These are phyloP conservation scores for Gila orcuttii DNA, from an alignment of 2,113 vertebrate species.

Conservation along the genomic window DNA sequence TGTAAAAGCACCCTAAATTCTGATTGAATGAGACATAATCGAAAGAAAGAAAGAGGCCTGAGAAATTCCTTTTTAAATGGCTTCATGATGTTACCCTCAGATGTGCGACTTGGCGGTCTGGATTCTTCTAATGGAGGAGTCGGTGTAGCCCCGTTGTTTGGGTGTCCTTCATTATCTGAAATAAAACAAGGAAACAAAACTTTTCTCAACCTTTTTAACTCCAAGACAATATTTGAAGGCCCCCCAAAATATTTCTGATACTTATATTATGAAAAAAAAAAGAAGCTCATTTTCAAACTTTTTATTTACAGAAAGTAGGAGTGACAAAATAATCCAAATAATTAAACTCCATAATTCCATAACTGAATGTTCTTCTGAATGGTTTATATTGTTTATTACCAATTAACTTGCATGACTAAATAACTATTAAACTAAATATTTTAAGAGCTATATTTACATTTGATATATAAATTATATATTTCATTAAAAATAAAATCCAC, in stretches of 20 bases:
- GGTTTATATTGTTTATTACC: background rate
- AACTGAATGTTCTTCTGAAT: background rate
- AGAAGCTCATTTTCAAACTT: background rate
- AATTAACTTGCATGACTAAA: background rate
- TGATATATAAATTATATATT: no score
- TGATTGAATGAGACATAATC: background rate
- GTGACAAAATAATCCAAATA: background rate
- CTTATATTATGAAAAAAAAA: background rate
- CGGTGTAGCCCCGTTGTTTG: constrained; percentile 38
- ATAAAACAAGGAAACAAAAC: background rate
- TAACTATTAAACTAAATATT: background rate
- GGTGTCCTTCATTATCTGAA: constrained; percentile 55
- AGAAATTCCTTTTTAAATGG: background rate
- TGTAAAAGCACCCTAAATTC: background rate
- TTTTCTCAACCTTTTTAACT: background rate
- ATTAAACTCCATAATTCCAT: background rate
- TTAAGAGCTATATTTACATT: background rate
- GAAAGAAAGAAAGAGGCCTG: no score
- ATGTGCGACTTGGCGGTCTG: constrained; percentile 59
- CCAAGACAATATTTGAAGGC: background rate
- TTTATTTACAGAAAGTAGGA: background rate
- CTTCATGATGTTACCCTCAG: constrained; percentile 63
- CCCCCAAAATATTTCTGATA: background rate
- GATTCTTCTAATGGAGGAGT: constrained; percentile 59
- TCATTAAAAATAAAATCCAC: background rate